Evolutionary conservation across 2,888 invertebrate genomes (phyloP), one percentile per base, ranked within the genome.

Genomic region (Thecophora atra): DNA sequence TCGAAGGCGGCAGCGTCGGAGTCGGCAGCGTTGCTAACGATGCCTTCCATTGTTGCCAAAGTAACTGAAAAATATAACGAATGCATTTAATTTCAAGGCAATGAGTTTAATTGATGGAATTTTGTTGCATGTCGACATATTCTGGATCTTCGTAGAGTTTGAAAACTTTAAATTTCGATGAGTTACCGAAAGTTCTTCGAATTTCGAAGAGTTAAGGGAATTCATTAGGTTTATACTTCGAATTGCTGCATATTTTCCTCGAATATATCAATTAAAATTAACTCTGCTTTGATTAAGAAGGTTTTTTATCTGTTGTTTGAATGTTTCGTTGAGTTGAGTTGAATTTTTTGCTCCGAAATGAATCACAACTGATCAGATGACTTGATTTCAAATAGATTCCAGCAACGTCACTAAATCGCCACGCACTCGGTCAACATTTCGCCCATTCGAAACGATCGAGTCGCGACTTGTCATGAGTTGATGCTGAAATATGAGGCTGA

Each of bases 401-500:
- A 0, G 1, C 58, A 17, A 58, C 26, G 17, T 17, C 3, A 6
- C 13, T 13, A 26, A 13, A 21, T 58, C 37, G 37, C 28, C 30
- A 56, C 56, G 54, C 37, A 24, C 47, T 15, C 7, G 15, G 17
- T 13, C 19, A 54, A 6, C 54, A n/a, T 56, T 1, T 67, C 56
- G 42, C 67, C 54, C 67, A 54, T 54, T 67, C 24, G 17, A 64
- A 63, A 56, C 15, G 37, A 37, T 37, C 7, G 11, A 2, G 11
- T n/a, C 54, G 44, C 15, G 44, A 56, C 56, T 54, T 67, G 67
- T 67, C 56, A 67, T 56, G 28, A 11, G 26, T 56, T 67, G 64
- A 67, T 69, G 62, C 60, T 69, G 62, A 69, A 69, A 69, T 69
- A 69, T 69, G 60, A 69, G 44, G 30, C 26, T 28, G 60, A 19